A percentile compares a stretch with the other conserved stretches of the same genome.
phyloP scores from a whole-genome alignment of 1,140 invertebrate species.

The Sesamia nonagrioides region DNA sequence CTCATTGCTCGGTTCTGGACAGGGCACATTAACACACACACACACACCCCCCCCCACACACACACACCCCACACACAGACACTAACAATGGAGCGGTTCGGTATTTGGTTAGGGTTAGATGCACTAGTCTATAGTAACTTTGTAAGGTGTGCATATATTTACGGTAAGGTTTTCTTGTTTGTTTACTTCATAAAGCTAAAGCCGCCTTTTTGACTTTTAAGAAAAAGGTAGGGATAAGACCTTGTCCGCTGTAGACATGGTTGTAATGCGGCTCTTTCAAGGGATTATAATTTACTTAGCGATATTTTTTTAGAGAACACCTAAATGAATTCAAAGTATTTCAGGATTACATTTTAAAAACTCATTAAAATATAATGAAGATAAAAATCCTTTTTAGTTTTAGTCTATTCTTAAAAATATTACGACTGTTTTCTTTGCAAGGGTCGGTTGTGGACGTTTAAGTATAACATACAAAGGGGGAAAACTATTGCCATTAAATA shows the following conservation, averaged over 20 bases:
- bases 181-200: background rate
- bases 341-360: conserved; percentile 2
- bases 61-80: too few species aligned
- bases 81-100: too few species aligned
- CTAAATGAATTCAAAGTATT: background rate
- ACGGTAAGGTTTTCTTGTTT: too few species aligned
- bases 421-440: too few species aligned
- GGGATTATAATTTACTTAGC: conserved; percentile 38
- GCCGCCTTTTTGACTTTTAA: conserved; percentile 1
- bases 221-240: conserved; percentile 4
- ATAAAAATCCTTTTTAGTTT: background rate
- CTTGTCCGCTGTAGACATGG: background rate
- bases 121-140: background rate
- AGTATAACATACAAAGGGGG: too few species aligned
- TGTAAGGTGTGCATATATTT: background rate
- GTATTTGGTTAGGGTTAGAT: too few species aligned
- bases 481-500: too few species aligned
- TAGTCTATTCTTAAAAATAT: background rate
- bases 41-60: too few species aligned
- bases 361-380: background rate
- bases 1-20: too few species aligned
- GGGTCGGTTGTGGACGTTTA: too few species aligned
- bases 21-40: too few species aligned
- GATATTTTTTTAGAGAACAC: conserved; percentile 7
- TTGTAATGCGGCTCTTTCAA: background rate